A percentile compares a stretch with the other conserved stretches of the same genome.
These are phyloP conservation scores for Thumatha senex DNA, from an alignment of 2,888 invertebrate genomes.

Conservation along the genomic window DNA sequence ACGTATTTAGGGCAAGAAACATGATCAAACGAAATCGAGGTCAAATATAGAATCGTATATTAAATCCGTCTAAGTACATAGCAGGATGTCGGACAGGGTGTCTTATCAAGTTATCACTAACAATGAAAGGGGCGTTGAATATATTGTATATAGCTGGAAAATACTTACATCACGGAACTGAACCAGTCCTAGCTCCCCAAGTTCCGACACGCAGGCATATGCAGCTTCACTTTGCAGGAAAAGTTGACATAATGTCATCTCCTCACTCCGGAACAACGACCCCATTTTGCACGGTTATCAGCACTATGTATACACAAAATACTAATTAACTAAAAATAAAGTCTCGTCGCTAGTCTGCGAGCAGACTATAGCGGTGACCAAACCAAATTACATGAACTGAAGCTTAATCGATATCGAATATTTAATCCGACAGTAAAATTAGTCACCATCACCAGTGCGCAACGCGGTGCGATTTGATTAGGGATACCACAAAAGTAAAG, in stretches of 20 bases:
- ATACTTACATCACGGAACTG: slow-evolving; percentile 97
- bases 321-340: slow-evolving; percentile 48
- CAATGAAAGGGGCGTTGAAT: slow-evolving; percentile 24
- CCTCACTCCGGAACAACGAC: slow-evolving; percentile 97
- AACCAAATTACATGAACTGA: slow-evolving; percentile 59
- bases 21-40: no score
- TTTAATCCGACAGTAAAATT: slow-evolving; percentile 42
- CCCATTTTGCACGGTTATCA: slow-evolving; percentile 85
- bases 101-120: no score
- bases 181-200: slow-evolving; percentile 98
- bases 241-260: slow-evolving; percentile 99
- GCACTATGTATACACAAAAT: slow-evolving; percentile 55
- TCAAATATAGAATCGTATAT: no score
- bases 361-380: slow-evolving; percentile 76
- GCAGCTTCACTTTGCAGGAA: slow-evolving; percentile 99
- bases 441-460: slow-evolving; percentile 58
- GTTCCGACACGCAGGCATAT: slow-evolving; percentile 98
- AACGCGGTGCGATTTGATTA: slow-evolving; percentile 44
- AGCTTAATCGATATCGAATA: slow-evolving; percentile 63
- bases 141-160: slow-evolving; percentile 19
- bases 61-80: no score
- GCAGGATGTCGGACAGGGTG: no score
- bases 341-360: slow-evolving; percentile 72
- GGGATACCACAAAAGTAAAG: slow-evolving; percentile 37
- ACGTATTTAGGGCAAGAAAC: no score